phyloP scores from a whole-genome alignment of 1,140 invertebrate species.

The Diuraphis noxia region DNA sequence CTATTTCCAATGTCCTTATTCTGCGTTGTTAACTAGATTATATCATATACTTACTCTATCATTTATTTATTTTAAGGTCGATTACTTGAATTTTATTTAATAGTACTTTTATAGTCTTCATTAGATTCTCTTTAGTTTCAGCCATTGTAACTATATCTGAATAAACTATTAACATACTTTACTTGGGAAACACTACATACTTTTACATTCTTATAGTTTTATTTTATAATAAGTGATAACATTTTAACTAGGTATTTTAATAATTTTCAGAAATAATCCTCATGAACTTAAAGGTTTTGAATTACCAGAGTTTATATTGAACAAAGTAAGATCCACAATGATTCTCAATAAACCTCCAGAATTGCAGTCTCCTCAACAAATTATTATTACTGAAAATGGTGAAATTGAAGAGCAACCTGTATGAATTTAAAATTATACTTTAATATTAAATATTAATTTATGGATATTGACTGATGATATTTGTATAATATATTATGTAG shows the following conservation, averaged over 20 bases:
- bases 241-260: background rate
- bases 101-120: too few relatives aligned
- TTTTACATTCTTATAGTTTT: background rate
- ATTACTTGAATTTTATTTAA: too few relatives aligned
- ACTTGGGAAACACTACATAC: background rate
- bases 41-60: too few relatives aligned
- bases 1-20: background rate
- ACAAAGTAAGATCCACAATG: slow-evolving; percentile 70
- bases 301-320: slow-evolving; percentile 72
- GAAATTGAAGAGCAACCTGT: slow-evolving; percentile 46
- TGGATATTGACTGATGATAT: background rate
- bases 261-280: slow-evolving; percentile 65
- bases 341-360: slow-evolving; percentile 56
- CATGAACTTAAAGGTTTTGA: slow-evolving; percentile 73
- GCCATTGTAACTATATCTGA: too few relatives aligned
- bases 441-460: background rate
- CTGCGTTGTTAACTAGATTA: too few relatives aligned
- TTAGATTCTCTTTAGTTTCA: too few relatives aligned
- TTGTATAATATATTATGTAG: background rate
- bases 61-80: background rate
- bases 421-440: background rate
- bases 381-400: slow-evolving; percentile 39
- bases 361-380: slow-evolving; percentile 36
- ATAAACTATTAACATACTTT: background rate
- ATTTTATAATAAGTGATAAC: background rate